Evolutionary conservation across 2,113 vertebrate genomes (phyloP), one percentile per base, ranked within the genome.

Genomic region (Corydoras sp.): DNA sequence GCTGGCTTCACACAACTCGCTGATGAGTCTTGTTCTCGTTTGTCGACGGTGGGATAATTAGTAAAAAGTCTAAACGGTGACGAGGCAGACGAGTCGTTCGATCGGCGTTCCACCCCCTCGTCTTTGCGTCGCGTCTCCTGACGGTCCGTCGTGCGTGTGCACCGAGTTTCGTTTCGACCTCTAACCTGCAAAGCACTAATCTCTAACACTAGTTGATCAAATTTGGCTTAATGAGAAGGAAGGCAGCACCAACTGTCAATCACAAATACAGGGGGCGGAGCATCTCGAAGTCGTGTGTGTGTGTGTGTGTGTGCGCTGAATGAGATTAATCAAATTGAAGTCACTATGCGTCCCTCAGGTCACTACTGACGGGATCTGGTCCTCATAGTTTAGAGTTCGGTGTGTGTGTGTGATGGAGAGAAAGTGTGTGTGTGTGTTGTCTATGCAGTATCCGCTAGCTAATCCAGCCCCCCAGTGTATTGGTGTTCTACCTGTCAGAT

Each of bases 401-500:
- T 81, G 85, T 87, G 77, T 79, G 68, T 71, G 78, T 11, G 80
- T 24, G 18, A 24, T 24, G 18, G 18, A 24, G 18, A 24, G 18
- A 24, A 24, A 24, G 18, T 69, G 79, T 43, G 80, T 75, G 82
- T 83, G 76, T 79, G 78, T n/a, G n/a, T n/a, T n/a, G n/a, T 86
- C 79, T 84, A 82, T 81, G 78, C 82, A 83, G 86, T 89, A 87
- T 87, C 86, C 83, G 83, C 88, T 89, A 85, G 87, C 84, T 84
- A 87, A 86, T 84, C 81, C 86, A 85, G 81, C 87, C 87, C 87
- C 87, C 87, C 83, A 55, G 82, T 88, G 85, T 89, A 86, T 90
- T 81, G 84, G 83, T 91, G 88, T 91, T 88, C 71, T 84, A 86
- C 80, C 79, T 85, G 87, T 89, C 87, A 85, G 86, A 87, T 88